Base-by-base conservation (phyloP, 2,113 vertebrate species). In the Pristiophorus japonicus region DNA sequence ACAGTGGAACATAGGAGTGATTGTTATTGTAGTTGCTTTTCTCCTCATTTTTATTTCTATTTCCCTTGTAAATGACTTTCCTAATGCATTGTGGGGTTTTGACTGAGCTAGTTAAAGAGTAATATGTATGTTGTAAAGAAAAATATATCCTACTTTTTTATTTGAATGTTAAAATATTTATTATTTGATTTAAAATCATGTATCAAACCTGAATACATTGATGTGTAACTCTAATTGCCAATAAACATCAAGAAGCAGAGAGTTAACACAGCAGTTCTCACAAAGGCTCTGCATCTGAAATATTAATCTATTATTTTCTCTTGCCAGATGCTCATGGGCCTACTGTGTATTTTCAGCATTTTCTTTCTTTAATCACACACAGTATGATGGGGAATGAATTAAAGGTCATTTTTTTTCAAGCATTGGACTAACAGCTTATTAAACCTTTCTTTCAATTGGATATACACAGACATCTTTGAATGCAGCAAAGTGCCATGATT, bases 231-330 rank as follows among this genome's bases (percentile, higher is more conserved):
- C 2, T 27, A 81, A 88, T 88, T 55, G 24, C 45, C 85, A 12
- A 51, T 55, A 55, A 88, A 88, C 24, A 30, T 88, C 47, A 51
- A 55, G 47, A 88, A 88, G 45, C 85, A 88, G 47, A 7, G 22
- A 88, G 24, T 87, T 30, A 87, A 51, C 84, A 51, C 0, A 51
- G 85, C 85, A 88, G 87, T 91, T 91, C 87, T 62, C 87, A 91
- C 30, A 27, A 87, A 59, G 16, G 55, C 14, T 91, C 12, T n/a
- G n/a, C 51, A 91, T 18, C 12, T 91, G 55, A 91, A 59, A 91
- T 59, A 62, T n/a, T 91, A 62, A 62, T n/a, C 12, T 34, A 55
- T 90, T 18, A 55, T 59, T 91, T 62, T 6, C 87, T 62, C 30
- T 62, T n/a, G 30, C 55, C 27, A 59, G 55, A 91, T 62, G 12